Percentiles rank a stretch among this genome's conserved stretches.
phyloP scores from a whole-genome alignment of 2,113 vertebrate genomes.

The Hydrolagus affinis region DNA sequence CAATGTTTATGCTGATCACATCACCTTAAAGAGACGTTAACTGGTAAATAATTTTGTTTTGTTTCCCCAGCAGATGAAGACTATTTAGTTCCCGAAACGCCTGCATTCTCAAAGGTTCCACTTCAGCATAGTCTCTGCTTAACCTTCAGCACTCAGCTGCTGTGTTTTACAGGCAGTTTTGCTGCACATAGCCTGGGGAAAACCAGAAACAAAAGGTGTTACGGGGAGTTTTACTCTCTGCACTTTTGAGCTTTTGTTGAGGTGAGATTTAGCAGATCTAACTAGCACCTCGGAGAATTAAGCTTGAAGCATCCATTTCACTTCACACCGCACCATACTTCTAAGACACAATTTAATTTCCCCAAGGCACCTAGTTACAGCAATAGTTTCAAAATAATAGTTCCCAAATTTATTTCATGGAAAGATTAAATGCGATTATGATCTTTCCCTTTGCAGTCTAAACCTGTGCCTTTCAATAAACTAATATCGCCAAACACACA shows the following conservation, averaged over 20 bases:
- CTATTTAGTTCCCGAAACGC: conserved; percentile 41
- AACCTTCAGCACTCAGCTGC: conserved; percentile 43
- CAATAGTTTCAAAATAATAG: conserved; percentile 38
- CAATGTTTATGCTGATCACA: conserved; percentile 46
- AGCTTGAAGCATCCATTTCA: conserved; percentile 22
- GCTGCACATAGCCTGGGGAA: conserved; percentile 37
- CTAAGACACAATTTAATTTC: conserved; percentile 53
- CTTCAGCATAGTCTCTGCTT: conserved; percentile 37
- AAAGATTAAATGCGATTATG: conserved; percentile 14
- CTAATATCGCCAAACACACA: not conserved
- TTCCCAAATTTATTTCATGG: conserved; percentile 4
- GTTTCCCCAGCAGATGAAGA: conserved; percentile 38
- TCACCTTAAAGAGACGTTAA: conserved; percentile 49
- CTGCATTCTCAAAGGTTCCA: conserved; percentile 37
- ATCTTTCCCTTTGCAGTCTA: not conserved
- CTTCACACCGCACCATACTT: conserved; percentile 37
- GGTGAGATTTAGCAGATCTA: conserved; percentile 25
- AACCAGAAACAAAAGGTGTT: conserved; percentile 39
- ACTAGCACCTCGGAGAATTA: conserved; percentile 21
- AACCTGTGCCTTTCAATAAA: not conserved
- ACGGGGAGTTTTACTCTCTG: not conserved
- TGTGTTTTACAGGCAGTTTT: conserved; percentile 34
- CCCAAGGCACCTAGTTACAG: conserved; percentile 44
- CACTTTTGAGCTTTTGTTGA: not conserved
- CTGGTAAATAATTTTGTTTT: conserved; percentile 40